Base-by-base conservation (phyloP, 2,888 invertebrate species). In the Polia nebulosa region DNA sequence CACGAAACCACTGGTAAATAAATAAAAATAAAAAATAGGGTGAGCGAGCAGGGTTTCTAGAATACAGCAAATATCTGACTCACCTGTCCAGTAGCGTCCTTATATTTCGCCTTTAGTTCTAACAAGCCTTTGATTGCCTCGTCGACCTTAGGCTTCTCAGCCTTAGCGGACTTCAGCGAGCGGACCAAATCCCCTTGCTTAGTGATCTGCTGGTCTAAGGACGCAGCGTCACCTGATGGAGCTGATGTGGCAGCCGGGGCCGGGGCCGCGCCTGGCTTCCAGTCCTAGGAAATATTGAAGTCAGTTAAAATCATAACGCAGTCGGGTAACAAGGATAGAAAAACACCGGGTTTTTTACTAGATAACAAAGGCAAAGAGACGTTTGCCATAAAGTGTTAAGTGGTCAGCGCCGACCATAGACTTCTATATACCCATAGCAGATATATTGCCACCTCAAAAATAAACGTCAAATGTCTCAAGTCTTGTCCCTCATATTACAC, bases 101-200 rank as follows among this genome's bases (percentile, higher is more conserved):
- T 98, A 88, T 97, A 98, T 80, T 98, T 96, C 9, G 96, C 93
- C 92, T 99, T 99, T 1, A 98, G 91, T 0, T 95, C 95, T 41
- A 98, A 88, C 20, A 98, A 91, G 2, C 85, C 70, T 87, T 97
- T 97, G 1, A 94, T 91, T 0, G 94, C 94, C 53, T 87, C 90
- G 72, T 93, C 93, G 0, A 94, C 81, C 67, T 90, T 90, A 8
- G 89, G 80, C 78, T 94, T 91, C 81, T 96, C 93, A 70, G 93
- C 91, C 86, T 97, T 97, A 32, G 96, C 94, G 0, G 96, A 78
- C 89, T 98, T 98, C 15, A 98, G 93, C 13, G 97, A 95, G 27
- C 98, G 96, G 1, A 98, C 97, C 73, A 68, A 17, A 32, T 82
- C 82, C 3, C 82, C 82, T 62, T 81, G 84, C 57, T 81, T 76